Conservation (phyloP, 35 echinoderm and acorn worm species). For the Holothuria glaberrima region DNA sequence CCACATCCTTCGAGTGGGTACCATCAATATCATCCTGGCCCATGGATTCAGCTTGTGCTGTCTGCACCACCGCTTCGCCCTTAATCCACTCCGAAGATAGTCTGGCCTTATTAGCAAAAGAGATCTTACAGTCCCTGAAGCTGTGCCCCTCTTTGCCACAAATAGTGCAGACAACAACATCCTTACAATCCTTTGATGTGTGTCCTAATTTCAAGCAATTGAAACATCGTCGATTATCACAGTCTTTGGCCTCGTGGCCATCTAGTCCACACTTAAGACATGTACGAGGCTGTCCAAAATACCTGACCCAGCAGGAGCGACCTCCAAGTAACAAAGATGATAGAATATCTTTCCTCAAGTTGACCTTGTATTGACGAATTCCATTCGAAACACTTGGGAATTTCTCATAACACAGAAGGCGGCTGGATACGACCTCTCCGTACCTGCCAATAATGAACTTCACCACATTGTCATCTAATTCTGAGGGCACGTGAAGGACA, state of each 20-base stretch:
- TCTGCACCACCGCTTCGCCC: not conserved
- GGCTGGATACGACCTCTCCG: not conserved
- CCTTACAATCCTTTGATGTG: not conserved
- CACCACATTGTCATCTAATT: not conserved
- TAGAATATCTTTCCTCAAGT: conserved; percentile 24
- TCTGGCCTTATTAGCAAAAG: conserved; percentile 15
- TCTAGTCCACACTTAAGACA: conserved; percentile 33
- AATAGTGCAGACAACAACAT: not conserved
- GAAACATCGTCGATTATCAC: conserved; percentile 11
- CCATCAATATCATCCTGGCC: not conserved
- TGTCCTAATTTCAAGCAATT: not conserved
- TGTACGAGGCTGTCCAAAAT: conserved; percentile 53
- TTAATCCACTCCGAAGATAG: not conserved
- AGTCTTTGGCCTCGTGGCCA: conserved; percentile 1
- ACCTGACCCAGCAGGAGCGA: conserved; percentile 45
- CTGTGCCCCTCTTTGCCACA: not conserved
- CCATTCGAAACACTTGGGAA: not conserved
- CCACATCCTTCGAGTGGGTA: not conserved
- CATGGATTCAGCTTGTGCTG: not conserved
- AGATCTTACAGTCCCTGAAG: not conserved
- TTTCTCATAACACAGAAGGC: not conserved
- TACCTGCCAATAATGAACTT: not conserved
- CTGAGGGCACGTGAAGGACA: not conserved
- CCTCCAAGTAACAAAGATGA: conserved; percentile 20
- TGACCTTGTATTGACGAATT: conserved; percentile 1